phyloP scores from a whole-genome alignment of 2,113 vertebrate genomes.

The Notothenia coriiceps region DNA sequence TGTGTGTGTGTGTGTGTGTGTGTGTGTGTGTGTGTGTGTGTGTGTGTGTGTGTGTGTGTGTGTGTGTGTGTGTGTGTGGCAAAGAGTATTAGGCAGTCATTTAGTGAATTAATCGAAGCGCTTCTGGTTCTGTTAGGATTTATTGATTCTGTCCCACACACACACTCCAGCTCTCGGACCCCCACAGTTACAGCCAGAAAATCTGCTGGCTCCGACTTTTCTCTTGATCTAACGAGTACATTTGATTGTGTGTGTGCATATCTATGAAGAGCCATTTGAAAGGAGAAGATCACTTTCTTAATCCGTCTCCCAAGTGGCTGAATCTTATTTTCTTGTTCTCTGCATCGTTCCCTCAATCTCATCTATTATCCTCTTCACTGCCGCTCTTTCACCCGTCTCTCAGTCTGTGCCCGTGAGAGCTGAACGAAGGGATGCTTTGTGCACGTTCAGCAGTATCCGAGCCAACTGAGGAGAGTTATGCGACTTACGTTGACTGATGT shows the following conservation, averaged over 20 bases:
- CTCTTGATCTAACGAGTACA: too few relatives aligned
- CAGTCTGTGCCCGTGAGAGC: slow-evolving; percentile 14
- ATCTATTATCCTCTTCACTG: slow-evolving; percentile 15
- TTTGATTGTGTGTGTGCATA: slow-evolving; percentile 19
- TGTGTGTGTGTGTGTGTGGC: too few relatives aligned
- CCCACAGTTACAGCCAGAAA: too few relatives aligned
- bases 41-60: neutral
- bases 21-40: slow-evolving; percentile 20
- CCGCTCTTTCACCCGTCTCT: neutral
- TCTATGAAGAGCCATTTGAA: slow-evolving; percentile 30
- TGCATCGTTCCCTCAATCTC: slow-evolving; percentile 31
- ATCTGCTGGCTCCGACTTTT: too few relatives aligned
- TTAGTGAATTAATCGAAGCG: too few relatives aligned
- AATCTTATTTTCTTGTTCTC: slow-evolving; percentile 44
- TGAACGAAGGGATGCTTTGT: slow-evolving; percentile 14
- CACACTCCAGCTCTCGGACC: too few relatives aligned
- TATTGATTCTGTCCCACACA: too few relatives aligned
- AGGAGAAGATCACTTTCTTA: slow-evolving; percentile 48
- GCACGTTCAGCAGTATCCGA: slow-evolving; percentile 15
- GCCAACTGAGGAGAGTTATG: slow-evolving; percentile 26
- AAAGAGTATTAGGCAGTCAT: too few relatives aligned
- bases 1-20: slow-evolving; percentile 8
- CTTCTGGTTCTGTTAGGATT: too few relatives aligned
- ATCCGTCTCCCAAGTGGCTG: slow-evolving; percentile 14
- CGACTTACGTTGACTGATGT: neutral